phyloP scores from a whole-genome alignment of 2,797 vertebrate species.

The Enoplosus armatus region DNA sequence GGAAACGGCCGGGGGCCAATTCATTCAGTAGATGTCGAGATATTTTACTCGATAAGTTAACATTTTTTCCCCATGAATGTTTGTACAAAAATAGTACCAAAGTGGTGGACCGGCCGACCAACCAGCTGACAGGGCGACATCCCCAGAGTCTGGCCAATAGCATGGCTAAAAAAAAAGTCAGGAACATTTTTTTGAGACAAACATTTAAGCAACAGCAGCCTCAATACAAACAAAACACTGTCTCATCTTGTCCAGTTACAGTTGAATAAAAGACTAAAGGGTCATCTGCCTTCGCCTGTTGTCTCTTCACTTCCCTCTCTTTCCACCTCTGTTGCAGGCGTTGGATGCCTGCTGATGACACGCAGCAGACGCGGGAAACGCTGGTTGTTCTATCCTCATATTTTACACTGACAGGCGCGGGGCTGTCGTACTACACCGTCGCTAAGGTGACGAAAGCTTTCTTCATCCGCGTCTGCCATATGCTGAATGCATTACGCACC shows the following conservation, averaged over 20 bases:
- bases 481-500: conserved; percentile 74
- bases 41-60: too few relatives aligned
- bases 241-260: not conserved
- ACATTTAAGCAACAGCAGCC: not conserved
- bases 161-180: not conserved
- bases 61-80: not conserved
- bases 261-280: not conserved
- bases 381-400: conserved; percentile 66
- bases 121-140: not conserved
- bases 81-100: not conserved
- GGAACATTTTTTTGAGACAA: not conserved
- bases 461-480: conserved; percentile 73
- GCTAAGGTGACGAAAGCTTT: conserved; percentile 76
- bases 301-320: not conserved
- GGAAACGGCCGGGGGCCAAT: not conserved
- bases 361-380: conserved; percentile 42
- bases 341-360: conserved; percentile 50
- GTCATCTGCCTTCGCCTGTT: not conserved
- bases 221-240: not conserved
- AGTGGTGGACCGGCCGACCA: not conserved
- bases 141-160: too few relatives aligned
- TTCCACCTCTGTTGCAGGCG: not conserved
- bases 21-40: too few relatives aligned
- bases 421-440: conserved; percentile 43
- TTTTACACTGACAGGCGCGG: conserved; percentile 58